Conservation (phyloP, 2,797 vertebrate species). For the Holocentrus rufus region DNA sequence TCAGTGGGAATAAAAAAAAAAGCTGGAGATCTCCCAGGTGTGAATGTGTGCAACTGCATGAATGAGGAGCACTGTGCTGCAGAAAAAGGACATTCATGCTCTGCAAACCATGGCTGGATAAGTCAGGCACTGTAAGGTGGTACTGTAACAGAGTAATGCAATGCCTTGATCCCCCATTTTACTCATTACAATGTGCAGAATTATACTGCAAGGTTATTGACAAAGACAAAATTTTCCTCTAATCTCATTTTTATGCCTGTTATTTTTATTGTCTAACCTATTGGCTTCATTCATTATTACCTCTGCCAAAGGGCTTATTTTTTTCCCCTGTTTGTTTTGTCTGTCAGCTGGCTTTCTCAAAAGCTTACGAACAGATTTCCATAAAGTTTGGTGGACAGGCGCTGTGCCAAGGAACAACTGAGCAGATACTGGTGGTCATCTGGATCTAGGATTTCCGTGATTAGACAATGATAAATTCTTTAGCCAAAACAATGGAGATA, state of each 20-base stretch:
- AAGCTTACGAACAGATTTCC: conserved; percentile 20
- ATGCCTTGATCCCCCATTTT: neutral
- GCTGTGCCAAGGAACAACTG: no score
- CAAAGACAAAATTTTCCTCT: neutral
- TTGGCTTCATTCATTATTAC: neutral
- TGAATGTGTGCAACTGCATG: neutral
- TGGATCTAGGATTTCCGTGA: no score
- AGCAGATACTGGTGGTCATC: no score
- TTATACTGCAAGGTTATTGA: neutral
- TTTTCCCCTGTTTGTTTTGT: neutral
- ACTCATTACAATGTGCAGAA: neutral
- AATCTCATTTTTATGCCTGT: neutral
- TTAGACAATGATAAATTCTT: no score
- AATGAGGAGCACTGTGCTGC: neutral
- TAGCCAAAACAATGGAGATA: no score
- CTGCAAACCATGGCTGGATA: neutral
- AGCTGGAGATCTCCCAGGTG: neutral
- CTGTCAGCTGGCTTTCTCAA: conserved; percentile 4
- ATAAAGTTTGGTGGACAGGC: conserved; percentile 11
- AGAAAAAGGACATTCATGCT: neutral
- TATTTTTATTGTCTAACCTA: neutral
- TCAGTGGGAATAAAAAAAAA: no score
- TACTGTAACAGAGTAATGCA: neutral
- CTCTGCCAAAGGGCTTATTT: neutral
- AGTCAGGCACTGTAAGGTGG: neutral